These are phyloP conservation scores for Cynocephalus volans DNA, from an alignment of 2,113 vertebrate species.

Conservation along the genomic window DNA sequence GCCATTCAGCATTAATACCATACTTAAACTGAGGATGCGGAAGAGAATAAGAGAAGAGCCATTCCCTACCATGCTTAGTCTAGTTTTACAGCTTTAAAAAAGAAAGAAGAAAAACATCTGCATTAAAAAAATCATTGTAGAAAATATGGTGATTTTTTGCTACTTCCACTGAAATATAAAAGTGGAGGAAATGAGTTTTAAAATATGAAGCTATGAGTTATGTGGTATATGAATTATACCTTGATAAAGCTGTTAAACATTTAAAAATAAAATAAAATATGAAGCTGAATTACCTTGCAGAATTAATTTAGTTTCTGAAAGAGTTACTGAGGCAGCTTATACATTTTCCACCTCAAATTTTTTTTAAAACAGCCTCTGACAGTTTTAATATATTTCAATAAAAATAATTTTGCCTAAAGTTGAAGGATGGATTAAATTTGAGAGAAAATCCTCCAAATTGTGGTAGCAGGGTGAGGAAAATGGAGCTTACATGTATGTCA, in stretches of 20 bases:
- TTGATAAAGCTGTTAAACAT: too few species aligned
- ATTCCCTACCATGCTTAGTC: background rate
- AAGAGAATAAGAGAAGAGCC: background rate
- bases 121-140: conserved; percentile 15
- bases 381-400: background rate
- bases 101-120: background rate
- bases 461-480: conserved; percentile 1
- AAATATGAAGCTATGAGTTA: background rate
- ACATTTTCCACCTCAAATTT: background rate
- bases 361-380: conserved; percentile 17
- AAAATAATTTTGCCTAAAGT: conserved; percentile 39
- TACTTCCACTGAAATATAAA: conserved; percentile 46
- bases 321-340: background rate
- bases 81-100: background rate
- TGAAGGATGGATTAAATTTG: background rate
- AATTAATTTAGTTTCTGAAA: conserved; percentile 38
- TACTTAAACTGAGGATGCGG: background rate
- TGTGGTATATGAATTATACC: too few species aligned
- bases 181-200: background rate
- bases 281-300: background rate
- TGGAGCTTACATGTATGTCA: background rate
- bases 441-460: background rate
- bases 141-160: background rate
- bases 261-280: background rate
- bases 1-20: background rate